Evolutionary conservation across 1,140 invertebrate species (phyloP).

Genomic region (Lucilia sericata): DNA sequence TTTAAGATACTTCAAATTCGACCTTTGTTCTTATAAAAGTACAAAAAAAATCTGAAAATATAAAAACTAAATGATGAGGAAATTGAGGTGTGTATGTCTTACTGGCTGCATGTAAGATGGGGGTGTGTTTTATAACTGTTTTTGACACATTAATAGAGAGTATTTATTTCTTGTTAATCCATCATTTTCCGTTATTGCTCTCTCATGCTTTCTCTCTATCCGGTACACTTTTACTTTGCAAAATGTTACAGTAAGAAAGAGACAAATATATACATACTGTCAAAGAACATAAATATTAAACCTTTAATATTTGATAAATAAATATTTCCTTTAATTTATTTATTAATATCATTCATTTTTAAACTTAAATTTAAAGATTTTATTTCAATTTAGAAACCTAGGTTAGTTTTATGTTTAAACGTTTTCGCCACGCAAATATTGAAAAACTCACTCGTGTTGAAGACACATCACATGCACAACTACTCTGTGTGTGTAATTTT

Average conservation of each 20-base stretch:
- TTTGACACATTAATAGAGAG: conserved; percentile 43
- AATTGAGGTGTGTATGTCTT: conserved; percentile 25
- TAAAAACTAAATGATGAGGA: background rate
- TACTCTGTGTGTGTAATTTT: conserved; percentile 35
- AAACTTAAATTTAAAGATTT: background rate
- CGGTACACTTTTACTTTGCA: background rate
- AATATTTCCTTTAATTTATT: background rate
- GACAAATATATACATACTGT: too few relatives aligned
- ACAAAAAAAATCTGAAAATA: background rate
- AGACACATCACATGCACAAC: background rate
- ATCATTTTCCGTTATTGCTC: conserved; percentile 29
- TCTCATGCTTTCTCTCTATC: background rate
- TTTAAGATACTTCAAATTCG: background rate
- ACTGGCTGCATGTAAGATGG: conserved; percentile 7
- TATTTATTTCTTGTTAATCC: conserved; percentile 32
- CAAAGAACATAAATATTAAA: background rate
- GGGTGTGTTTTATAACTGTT: conserved; percentile 42
- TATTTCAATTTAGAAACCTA: conserved; percentile 27
- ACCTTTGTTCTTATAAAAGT: background rate
- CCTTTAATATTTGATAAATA: background rate
- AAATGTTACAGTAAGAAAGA: too few relatives aligned
- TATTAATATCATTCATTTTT: background rate
- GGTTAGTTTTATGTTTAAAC: conserved; percentile 23
- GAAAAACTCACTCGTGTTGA: background rate
- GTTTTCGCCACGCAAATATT: background rate